phyloP scores from a whole-genome alignment of 2,888 invertebrate genomes.

The Catocala nupta region DNA sequence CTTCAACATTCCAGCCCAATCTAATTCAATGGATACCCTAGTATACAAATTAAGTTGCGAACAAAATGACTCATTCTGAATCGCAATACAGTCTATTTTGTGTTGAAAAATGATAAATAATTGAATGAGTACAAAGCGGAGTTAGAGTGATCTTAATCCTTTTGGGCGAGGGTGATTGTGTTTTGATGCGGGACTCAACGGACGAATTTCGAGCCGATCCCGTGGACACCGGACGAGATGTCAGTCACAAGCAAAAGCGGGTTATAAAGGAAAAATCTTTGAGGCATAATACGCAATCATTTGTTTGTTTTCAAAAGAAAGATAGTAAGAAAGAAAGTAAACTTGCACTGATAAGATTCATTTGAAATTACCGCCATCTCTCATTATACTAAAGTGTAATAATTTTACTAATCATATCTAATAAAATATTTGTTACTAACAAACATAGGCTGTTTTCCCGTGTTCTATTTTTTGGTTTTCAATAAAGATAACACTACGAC shows the following conservation, averaged over 20 bases:
- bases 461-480: no score
- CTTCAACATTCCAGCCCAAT: no score
- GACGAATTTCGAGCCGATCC: constrained; percentile 59
- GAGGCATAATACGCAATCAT: neutral
- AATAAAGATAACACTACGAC: no score
- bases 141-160: constrained; percentile 73
- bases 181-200: constrained; percentile 72
- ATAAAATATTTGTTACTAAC: no score
- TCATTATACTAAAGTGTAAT: no score
- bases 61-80: neutral
- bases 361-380: no score
- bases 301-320: no score
- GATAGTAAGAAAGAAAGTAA: no score
- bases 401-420: no score
- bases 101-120: constrained; percentile 52
- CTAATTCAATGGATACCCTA: no score
- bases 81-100: neutral
- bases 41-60: neutral
- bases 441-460: no score
- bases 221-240: constrained; percentile 31
- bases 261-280: neutral
- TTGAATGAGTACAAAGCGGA: constrained; percentile 69
- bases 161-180: constrained; percentile 69
- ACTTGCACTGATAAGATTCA: no score
- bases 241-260: constrained; percentile 39